Percentiles rank a stretch among this genome's conserved stretches.
phyloP scores from a whole-genome alignment of 1,140 invertebrate genomes.

The Dreissena polymorpha region DNA sequence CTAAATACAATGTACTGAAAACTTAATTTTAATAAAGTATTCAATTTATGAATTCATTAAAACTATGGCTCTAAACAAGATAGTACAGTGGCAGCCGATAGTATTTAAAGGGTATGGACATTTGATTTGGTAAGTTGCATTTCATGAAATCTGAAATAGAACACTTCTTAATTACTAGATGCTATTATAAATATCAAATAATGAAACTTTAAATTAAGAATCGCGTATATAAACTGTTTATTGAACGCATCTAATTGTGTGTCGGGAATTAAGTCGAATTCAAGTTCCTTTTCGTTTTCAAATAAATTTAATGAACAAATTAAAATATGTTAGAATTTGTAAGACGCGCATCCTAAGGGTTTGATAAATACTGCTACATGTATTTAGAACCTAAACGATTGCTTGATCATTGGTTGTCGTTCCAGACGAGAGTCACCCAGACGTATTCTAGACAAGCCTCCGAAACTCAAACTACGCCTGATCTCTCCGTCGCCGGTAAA shows the following conservation, averaged over 20 bases:
- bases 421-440: slow-evolving; percentile 16
- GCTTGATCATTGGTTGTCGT: neutral
- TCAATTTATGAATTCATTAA: neutral
- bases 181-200: neutral
- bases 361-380: too few species aligned
- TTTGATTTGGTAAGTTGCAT: slow-evolving; percentile 15
- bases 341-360: too few species aligned
- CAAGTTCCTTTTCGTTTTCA: too few species aligned
- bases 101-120: slow-evolving; percentile 34
- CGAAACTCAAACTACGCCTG: too few species aligned
- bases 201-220: neutral
- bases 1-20: too few species aligned
- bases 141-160: neutral
- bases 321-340: too few species aligned
- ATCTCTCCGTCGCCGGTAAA: too few species aligned
- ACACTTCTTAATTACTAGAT: neutral
- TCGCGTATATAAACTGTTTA: neutral
- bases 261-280: too few species aligned
- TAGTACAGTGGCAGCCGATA: slow-evolving; percentile 4
- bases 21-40: neutral
- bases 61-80: neutral
- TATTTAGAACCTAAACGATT: too few species aligned
- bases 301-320: too few species aligned
- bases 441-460: too few species aligned
- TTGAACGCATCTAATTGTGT: too few species aligned